A percentile compares a stretch with the other conserved stretches of the same genome.
These are phyloP conservation scores for Drosophila saltans DNA, from an alignment of 1,140 invertebrate genomes.

Conservation along the genomic window DNA sequence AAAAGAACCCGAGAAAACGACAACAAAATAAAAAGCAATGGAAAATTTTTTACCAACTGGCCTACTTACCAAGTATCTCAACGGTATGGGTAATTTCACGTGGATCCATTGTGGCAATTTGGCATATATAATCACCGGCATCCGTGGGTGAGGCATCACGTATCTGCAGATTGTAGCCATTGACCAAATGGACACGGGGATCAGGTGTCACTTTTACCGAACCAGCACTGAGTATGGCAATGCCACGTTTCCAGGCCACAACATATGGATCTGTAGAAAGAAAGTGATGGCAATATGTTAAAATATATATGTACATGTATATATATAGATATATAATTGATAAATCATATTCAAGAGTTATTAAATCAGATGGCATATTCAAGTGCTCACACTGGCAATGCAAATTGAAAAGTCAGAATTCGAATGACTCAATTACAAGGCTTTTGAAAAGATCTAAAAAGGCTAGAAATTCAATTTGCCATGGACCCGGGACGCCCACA, in stretches of 20 bases:
- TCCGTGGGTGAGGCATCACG: slow-evolving; percentile 85
- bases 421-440: slow-evolving; percentile 78
- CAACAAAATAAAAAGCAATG: slow-evolving; percentile 30
- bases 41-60: no score
- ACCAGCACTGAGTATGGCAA: slow-evolving; percentile 85
- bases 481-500: slow-evolving; percentile 55
- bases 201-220: slow-evolving; percentile 86
- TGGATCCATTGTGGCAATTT: slow-evolving; percentile 85
- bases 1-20: no score
- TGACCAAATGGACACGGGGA: slow-evolving; percentile 84
- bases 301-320: slow-evolving; percentile 15
- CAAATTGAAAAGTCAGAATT: slow-evolving; percentile 80
- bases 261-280: slow-evolving; percentile 83
- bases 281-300: slow-evolving; percentile 12
- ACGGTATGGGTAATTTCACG: slow-evolving; percentile 86
- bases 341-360: slow-evolving; percentile 69
- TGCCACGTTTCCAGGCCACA: slow-evolving; percentile 85
- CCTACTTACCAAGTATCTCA: slow-evolving; percentile 85
- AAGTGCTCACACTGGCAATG: slow-evolving; percentile 41
- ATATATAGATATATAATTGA: slow-evolving; percentile 38
- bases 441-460: slow-evolving; percentile 80
- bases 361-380: slow-evolving; percentile 53
- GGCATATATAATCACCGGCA: slow-evolving; percentile 86
- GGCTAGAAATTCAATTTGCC: slow-evolving; percentile 80
- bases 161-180: slow-evolving; percentile 85